Evolutionary conservation across 2,113 vertebrate species (phyloP).

Genomic region (Nannobrachium achirus): DNA sequence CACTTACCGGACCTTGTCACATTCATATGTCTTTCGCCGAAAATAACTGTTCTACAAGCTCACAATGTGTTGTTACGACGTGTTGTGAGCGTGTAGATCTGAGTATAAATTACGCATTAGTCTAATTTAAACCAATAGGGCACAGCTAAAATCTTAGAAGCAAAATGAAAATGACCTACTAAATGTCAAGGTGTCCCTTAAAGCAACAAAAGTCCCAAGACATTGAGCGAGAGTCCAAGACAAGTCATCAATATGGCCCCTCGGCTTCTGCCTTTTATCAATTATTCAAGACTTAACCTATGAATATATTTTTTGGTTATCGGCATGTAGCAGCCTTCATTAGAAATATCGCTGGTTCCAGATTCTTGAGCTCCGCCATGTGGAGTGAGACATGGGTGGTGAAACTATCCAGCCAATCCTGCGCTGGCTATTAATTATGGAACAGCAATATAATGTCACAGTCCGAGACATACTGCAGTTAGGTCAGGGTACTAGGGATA

Average conservation of each 20-base stretch:
- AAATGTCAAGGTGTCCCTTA: not conserved
- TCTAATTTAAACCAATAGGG: too few species aligned
- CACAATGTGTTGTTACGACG: too few species aligned
- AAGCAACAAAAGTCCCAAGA: not conserved
- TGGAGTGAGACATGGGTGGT: slow-evolving; percentile 12
- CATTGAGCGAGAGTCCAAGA: not conserved
- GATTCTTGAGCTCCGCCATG: slow-evolving; percentile 23
- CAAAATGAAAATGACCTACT: not conserved
- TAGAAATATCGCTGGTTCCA: slow-evolving; percentile 6
- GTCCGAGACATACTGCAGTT: slow-evolving; percentile 30
- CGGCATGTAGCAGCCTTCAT: slow-evolving; percentile 9
- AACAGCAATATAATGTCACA: slow-evolving; percentile 51
- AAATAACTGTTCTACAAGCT: too few species aligned
- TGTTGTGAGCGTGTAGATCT: too few species aligned
- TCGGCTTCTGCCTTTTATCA: not conserved
- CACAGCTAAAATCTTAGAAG: not conserved
- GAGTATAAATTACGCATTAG: too few species aligned
- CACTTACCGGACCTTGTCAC: not conserved
- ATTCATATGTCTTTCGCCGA: too few species aligned
- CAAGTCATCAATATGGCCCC: not conserved
- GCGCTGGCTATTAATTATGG: slow-evolving; percentile 42
- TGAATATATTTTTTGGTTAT: slow-evolving; percentile 12
- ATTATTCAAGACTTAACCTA: not conserved
- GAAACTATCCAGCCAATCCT: slow-evolving; percentile 11
- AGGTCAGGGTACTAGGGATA: slow-evolving; percentile 29